Conservation (phyloP, 2,113 vertebrate genomes). For the Pseudopipra pipra region DNA sequence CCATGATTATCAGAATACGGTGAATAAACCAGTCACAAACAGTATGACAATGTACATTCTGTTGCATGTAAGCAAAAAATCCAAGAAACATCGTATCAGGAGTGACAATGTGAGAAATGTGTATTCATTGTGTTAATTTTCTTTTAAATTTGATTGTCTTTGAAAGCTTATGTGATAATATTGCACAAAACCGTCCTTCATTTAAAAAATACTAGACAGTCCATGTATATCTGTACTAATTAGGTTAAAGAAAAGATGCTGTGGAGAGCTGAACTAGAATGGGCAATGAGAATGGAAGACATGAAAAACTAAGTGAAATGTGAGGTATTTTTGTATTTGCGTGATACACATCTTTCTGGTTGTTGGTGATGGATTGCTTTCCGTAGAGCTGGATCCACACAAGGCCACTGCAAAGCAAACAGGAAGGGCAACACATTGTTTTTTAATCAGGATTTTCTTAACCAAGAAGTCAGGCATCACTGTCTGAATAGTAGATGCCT, state of each 20-base stretch:
- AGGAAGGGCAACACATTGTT: background rate
- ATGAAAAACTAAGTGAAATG: background rate
- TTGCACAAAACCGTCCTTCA: background rate
- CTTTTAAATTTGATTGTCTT: background rate
- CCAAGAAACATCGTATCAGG: background rate
- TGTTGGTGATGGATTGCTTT: background rate
- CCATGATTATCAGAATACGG: background rate
- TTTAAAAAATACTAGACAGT: background rate
- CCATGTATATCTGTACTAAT: background rate
- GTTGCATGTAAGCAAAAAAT: background rate
- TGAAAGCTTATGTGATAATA: background rate
- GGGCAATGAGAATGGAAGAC: background rate
- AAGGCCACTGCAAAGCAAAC: constrained; percentile 43
- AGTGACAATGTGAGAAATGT: background rate
- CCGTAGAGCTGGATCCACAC: background rate
- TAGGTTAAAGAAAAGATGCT: background rate
- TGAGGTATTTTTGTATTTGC: background rate
- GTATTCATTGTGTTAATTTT: background rate
- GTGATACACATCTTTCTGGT: background rate
- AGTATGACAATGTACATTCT: background rate
- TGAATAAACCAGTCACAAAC: background rate
- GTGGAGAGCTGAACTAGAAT: background rate
- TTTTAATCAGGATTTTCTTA: constrained; percentile 24
- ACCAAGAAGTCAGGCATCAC: background rate
- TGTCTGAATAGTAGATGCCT: background rate